Percentiles rank a stretch among this genome's conserved stretches.
Evolutionary conservation across 2,113 vertebrate species (phyloP).

Genomic region (Siphamia tubifer): DNA sequence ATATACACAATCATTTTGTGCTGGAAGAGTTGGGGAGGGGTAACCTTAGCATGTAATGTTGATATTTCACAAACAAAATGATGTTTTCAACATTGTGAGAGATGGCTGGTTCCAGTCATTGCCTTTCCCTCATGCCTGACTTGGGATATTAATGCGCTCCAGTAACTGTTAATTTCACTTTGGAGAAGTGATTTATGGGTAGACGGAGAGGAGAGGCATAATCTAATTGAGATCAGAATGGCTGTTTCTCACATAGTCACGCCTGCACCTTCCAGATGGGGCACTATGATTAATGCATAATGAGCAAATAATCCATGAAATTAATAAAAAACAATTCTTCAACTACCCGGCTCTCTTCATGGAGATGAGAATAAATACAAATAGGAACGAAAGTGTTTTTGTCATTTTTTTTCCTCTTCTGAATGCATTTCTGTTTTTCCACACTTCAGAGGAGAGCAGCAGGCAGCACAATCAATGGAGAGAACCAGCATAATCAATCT

Average conservation of each 20-base stretch:
- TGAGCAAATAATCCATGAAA: conserved; percentile 98
- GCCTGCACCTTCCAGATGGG: conserved; percentile 79
- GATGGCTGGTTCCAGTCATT: conserved; percentile 91
- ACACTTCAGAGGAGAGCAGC: conserved; percentile 7
- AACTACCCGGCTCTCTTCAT: conserved; percentile 83
- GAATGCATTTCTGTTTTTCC: background rate
- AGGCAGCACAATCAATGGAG: conserved; percentile 41
- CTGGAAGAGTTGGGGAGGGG: conserved; percentile 4
- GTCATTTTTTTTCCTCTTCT: conserved; percentile 21
- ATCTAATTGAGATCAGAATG: conserved; percentile 99
- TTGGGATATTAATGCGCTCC: conserved; percentile 99
- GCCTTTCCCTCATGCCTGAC: conserved; percentile 91
- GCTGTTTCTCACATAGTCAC: conserved; percentile 90
- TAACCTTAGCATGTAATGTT: conserved; percentile 91
- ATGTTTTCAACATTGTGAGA: conserved; percentile 92
- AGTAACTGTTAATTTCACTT: conserved; percentile 99
- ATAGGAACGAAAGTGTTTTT: conserved; percentile 51
- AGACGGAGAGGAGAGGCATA: conserved; percentile 93
- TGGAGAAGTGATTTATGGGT: conserved; percentile 98
- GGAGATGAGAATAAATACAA: conserved; percentile 74
- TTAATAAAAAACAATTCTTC: conserved; percentile 92
- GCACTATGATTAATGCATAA: conserved; percentile 97
- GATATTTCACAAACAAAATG: conserved; percentile 97
- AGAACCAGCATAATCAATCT: conserved; percentile 56
- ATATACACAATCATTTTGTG: conserved; percentile 79